Evolutionary conservation across 1,140 invertebrate genomes (phyloP).

Genomic region (Conopomorpha cramerella): DNA sequence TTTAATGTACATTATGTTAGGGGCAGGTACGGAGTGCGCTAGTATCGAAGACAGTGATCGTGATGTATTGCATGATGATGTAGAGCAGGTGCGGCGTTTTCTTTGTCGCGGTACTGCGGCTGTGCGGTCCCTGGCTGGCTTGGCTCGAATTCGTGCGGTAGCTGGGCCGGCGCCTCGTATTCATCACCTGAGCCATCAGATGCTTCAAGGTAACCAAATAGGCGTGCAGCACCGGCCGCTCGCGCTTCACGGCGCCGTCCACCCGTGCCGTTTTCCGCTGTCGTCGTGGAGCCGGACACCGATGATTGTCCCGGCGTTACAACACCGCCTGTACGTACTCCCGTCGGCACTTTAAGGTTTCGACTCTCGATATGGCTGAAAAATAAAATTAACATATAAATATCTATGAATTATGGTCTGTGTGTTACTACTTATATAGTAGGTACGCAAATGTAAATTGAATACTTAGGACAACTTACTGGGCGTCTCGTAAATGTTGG

Average conservation of each 20-base stretch:
- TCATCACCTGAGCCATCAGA: constrained; percentile 63
- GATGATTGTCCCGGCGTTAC: constrained; percentile 7
- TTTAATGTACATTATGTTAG: neutral
- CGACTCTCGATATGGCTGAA: constrained; percentile 51
- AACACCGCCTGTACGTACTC: constrained; percentile 14
- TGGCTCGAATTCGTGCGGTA: constrained; percentile 15
- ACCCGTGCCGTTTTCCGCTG: constrained; percentile 7
- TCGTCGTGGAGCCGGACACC: neutral
- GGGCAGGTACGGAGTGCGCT: constrained; percentile 4
- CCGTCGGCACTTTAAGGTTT: constrained; percentile 46
- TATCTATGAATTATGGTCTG: too few relatives aligned
- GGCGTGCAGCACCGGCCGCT: constrained; percentile 59
- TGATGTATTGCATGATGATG: constrained; percentile 36
- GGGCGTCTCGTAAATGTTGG: constrained; percentile 73
- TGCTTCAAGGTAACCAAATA: constrained; percentile 65
- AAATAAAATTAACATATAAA: too few relatives aligned
- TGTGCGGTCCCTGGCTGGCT: constrained; percentile 7
- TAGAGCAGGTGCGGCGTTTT: constrained; percentile 58
- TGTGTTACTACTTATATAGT: too few relatives aligned
- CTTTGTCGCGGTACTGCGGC: constrained; percentile 51
- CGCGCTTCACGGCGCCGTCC: constrained; percentile 35
- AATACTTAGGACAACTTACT: too few relatives aligned
- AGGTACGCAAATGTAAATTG: too few relatives aligned
- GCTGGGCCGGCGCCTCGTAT: constrained; percentile 28
- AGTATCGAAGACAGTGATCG: constrained; percentile 49